A percentile compares a stretch with the other conserved stretches of the same genome.
phyloP scores from a whole-genome alignment of 2,888 invertebrate species.

The Julus scanicus region DNA sequence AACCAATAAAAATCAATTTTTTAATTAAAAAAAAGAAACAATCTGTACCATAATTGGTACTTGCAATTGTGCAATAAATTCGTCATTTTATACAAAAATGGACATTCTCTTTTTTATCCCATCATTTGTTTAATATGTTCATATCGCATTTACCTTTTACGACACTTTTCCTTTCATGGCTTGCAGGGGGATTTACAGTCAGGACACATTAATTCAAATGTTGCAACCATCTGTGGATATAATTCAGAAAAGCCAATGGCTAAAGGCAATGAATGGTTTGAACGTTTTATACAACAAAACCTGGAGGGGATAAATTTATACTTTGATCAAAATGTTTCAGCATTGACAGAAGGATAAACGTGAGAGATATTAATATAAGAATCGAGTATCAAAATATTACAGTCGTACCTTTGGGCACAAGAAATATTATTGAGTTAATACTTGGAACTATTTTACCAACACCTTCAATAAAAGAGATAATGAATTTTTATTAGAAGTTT shows the following conservation, averaged over 20 bases:
- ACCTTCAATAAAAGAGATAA: no score
- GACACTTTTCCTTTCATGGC: background rate
- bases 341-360: slow-evolving; percentile 21
- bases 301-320: background rate
- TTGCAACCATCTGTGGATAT: slow-evolving; percentile 4
- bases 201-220: slow-evolving; percentile 8
- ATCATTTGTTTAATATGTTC: background rate
- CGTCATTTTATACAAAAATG: background rate
- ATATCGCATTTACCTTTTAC: background rate
- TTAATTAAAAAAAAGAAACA: background rate
- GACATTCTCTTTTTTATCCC: background rate
- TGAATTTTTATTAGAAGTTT: no score
- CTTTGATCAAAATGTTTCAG: background rate
- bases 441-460: no score
- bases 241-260: slow-evolving; percentile 28
- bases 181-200: background rate
- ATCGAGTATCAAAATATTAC: background rate
- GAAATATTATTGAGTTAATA: no score
- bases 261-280: background rate
- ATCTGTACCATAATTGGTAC: background rate
- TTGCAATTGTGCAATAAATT: background rate
- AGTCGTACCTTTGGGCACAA: background rate
- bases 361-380: background rate
- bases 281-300: background rate
- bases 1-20: background rate